These are phyloP conservation scores for Betta splendens DNA, from an alignment of 2,797 vertebrate species.

Conservation along the genomic window DNA sequence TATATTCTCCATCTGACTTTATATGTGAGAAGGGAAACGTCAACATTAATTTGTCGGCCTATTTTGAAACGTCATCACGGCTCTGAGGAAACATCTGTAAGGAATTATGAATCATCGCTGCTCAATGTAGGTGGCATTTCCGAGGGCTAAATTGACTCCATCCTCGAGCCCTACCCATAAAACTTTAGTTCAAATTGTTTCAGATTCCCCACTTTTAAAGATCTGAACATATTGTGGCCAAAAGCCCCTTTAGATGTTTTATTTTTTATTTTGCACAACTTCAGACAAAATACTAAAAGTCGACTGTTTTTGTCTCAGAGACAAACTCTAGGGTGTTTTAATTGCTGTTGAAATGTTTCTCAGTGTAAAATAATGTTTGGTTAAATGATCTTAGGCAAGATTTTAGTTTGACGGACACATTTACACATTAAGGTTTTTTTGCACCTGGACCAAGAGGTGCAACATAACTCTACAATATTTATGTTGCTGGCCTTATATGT, in stretches of 20 bases:
- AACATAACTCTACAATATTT: no score
- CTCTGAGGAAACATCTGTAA: conserved; percentile 67
- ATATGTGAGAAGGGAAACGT: background rate
- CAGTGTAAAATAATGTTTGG: no score
- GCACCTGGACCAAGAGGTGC: no score
- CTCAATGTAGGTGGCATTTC: conserved; percentile 72
- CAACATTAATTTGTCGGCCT: background rate
- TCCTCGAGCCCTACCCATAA: conserved; percentile 44
- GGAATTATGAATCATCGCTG: conserved; percentile 59
- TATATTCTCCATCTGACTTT: background rate
- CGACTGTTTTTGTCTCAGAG: no score
- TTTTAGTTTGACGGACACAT: no score
- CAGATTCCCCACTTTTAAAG: conserved; percentile 16
- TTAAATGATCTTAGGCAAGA: no score
- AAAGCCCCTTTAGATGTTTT: background rate
- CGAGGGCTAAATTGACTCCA: conserved; percentile 53
- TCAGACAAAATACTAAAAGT: no score
- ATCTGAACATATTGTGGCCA: background rate
- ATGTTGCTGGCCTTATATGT: no score
- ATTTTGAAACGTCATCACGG: conserved; percentile 10
- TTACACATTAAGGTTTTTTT: no score
- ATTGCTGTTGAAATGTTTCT: no score
- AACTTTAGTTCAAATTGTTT: conserved; percentile 30
- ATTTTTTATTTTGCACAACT: no score
- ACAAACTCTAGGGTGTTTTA: no score